Evolutionary conservation across 2,797 vertebrate species (phyloP).

Genomic region (Sitta carolinensis): DNA sequence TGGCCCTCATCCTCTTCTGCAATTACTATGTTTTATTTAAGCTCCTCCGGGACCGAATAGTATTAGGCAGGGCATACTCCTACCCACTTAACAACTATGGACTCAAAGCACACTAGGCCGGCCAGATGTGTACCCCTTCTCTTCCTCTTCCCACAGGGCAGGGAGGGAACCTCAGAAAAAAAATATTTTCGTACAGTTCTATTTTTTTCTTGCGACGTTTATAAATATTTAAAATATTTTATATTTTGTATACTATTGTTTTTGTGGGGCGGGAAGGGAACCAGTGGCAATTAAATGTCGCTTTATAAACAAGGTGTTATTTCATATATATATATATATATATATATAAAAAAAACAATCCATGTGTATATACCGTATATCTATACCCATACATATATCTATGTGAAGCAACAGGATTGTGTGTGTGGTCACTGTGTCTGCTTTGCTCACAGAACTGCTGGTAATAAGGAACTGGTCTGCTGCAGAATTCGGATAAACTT

Average conservation of each 20-base stretch:
- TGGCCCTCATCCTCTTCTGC: conserved; percentile 98
- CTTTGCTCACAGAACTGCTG: conserved; percentile 24
- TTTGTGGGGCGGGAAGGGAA: conserved; percentile 74
- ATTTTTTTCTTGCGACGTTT: conserved; percentile 99
- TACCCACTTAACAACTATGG: conserved; percentile 86
- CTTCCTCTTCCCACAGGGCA: neutral
- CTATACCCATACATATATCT: conserved; percentile 68
- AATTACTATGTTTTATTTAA: conserved; percentile 99
- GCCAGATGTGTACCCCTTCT: conserved; percentile 6
- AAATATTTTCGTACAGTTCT: conserved; percentile 98
- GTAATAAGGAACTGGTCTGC: neutral
- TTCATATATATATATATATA: conserved; percentile 63
- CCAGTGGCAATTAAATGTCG: conserved; percentile 80
- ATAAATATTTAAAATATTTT: conserved; percentile 99
- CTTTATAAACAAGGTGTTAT: conserved; percentile 80
- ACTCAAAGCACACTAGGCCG: conserved; percentile 88
- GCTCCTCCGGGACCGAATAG: conserved; percentile 95
- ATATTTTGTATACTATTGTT: conserved; percentile 99
- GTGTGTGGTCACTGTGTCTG: conserved; percentile 65
- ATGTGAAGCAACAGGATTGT: conserved; percentile 68
- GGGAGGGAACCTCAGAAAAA: conserved; percentile 77
- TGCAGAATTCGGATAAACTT: neutral
- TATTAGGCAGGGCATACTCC: conserved; percentile 95
- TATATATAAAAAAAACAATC: neutral
- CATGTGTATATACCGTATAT: conserved; percentile 67